Evolutionary conservation across 1,140 invertebrate genomes (phyloP).

Genomic region (Elymnias hypermnestra): DNA sequence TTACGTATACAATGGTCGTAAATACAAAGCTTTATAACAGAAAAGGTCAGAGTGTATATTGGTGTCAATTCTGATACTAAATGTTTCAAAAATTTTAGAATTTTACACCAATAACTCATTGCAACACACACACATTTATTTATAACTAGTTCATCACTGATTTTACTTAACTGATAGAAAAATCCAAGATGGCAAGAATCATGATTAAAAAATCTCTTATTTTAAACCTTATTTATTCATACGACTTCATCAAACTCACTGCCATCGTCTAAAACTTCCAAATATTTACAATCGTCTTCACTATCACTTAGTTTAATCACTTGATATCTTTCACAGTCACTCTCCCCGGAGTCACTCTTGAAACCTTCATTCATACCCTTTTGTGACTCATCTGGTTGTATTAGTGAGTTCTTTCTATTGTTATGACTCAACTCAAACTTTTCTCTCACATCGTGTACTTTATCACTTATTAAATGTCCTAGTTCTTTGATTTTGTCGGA

Average conservation of each 20-base stretch:
- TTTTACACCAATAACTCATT: too few relatives aligned
- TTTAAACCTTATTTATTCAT: slow-evolving; percentile 6
- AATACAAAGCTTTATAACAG: too few relatives aligned
- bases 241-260: slow-evolving; percentile 42
- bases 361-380: slow-evolving; percentile 36
- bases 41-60: too few relatives aligned
- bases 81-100: too few relatives aligned
- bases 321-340: slow-evolving; percentile 35
- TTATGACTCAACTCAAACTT: slow-evolving; percentile 41
- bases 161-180: not conserved
- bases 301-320: slow-evolving; percentile 41
- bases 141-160: not conserved
- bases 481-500: slow-evolving; percentile 55
- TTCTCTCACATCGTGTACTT: slow-evolving; percentile 44
- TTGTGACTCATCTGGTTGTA: slow-evolving; percentile 19
- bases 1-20: too few relatives aligned
- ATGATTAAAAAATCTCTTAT: slow-evolving; percentile 15
- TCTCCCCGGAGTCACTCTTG: slow-evolving; percentile 41
- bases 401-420: slow-evolving; percentile 43
- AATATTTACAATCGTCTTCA: slow-evolving; percentile 58
- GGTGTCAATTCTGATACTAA: too few relatives aligned
- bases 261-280: slow-evolving; percentile 69
- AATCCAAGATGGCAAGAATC: not conserved
- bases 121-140: too few relatives aligned
- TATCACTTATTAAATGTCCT: slow-evolving; percentile 46